Evolutionary conservation across 2,797 vertebrate genomes (phyloP).

Genomic region (Phataginus tricuspis): DNA sequence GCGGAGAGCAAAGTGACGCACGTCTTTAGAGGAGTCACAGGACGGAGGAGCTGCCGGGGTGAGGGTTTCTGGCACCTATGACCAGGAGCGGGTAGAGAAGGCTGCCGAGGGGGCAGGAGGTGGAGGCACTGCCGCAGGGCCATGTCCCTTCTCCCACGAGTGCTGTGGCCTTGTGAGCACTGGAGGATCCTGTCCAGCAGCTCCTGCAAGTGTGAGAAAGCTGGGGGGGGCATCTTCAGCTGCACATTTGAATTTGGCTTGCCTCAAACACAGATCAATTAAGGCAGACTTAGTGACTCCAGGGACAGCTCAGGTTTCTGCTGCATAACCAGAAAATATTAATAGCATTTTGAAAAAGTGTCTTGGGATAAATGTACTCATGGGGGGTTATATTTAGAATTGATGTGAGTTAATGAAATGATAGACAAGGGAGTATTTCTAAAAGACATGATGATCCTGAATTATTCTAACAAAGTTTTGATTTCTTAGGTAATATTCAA

Average conservation of each 20-base stretch:
- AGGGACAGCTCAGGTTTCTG: slow-evolving; percentile 75
- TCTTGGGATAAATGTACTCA: slow-evolving; percentile 46
- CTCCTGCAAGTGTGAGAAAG: slow-evolving; percentile 28
- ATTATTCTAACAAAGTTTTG: not conserved
- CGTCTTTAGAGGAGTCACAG: slow-evolving; percentile 64
- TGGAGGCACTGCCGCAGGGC: not conserved
- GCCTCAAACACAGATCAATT: slow-evolving; percentile 79
- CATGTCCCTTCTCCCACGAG: not conserved
- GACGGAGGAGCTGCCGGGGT: not conserved
- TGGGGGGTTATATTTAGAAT: slow-evolving; percentile 69
- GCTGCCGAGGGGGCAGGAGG: fast-evolving
- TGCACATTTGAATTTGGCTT: slow-evolving; percentile 75
- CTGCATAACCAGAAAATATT: slow-evolving; percentile 81
- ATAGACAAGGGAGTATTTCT: slow-evolving; percentile 50
- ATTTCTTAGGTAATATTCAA: slow-evolving; percentile 21
- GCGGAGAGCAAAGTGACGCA: slow-evolving; percentile 43
- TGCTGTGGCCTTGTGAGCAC: slow-evolving; percentile 49
- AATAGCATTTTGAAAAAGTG: slow-evolving; percentile 66
- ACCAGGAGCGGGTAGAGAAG: slow-evolving; percentile 5
- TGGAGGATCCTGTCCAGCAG: not conserved
- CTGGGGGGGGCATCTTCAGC: fast-evolving
- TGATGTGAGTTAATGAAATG: slow-evolving; percentile 66
- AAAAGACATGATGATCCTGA: not conserved
- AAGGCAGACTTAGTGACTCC: slow-evolving; percentile 74
- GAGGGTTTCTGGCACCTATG: not conserved